phyloP scores from a whole-genome alignment of 2,797 vertebrate species.

The Nyctibius grandis region DNA sequence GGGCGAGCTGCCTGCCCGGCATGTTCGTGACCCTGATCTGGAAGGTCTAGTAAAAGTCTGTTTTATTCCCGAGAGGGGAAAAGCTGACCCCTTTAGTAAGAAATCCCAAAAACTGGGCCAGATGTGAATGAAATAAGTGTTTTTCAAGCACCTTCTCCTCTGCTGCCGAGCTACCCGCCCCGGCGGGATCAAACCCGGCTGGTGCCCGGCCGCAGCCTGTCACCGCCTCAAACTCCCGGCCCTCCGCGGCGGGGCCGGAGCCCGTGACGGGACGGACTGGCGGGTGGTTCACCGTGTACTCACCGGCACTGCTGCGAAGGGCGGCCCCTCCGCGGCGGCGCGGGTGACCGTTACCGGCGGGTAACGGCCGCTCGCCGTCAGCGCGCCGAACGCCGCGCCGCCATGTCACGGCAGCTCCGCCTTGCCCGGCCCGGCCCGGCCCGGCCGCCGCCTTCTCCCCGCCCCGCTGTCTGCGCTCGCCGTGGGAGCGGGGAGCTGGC shows the following conservation, averaged over 20 bases:
- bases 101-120: not conserved
- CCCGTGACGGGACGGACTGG: not conserved
- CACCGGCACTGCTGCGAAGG: not conserved
- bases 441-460: not conserved
- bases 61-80: not conserved
- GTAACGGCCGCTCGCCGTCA: not conserved
- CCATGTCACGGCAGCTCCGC: not conserved
- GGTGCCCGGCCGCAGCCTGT: not conserved
- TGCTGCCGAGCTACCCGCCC: no score
- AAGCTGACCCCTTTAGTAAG: not conserved
- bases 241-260: not conserved
- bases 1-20: not conserved
- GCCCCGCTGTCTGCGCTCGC: no score
- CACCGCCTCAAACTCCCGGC: not conserved
- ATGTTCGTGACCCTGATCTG: not conserved
- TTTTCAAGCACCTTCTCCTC: not conserved
- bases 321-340: no score
- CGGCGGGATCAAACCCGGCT: no score
- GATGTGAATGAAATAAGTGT: not conserved
- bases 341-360: not conserved
- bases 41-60: not conserved
- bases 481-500: no score
- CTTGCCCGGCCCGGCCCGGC: no score
- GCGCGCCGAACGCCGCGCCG: accelerated
- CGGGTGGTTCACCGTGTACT: not conserved